Evolutionary conservation across 2,888 invertebrate genomes (phyloP).

Genomic region (Drosophila borealis): DNA sequence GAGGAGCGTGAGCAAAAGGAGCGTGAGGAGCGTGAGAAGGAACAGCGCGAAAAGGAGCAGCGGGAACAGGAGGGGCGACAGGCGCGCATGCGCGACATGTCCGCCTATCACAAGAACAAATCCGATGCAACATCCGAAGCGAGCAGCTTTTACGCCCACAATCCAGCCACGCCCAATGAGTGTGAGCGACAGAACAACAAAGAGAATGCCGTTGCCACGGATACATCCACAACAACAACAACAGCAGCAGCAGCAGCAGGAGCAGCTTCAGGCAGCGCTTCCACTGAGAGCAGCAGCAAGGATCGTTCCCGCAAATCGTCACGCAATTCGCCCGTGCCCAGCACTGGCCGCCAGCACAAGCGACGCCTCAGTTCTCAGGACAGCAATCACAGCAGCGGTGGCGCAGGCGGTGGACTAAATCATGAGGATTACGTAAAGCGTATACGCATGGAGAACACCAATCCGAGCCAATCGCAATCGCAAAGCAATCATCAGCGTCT

Average conservation of each 20-base stretch:
- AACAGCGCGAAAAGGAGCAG: conserved; percentile 71
- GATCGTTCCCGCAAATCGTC: conserved; percentile 80
- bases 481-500: conserved; percentile 55
- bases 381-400: conserved; percentile 81
- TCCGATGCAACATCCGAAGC: conserved; percentile 63
- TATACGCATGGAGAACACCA: conserved; percentile 76
- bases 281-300: conserved; percentile 48
- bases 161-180: conserved; percentile 39
- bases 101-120: conserved; percentile 69
- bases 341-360: conserved; percentile 85
- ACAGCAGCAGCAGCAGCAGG: conserved; percentile 1
- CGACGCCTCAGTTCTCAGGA: conserved; percentile 93
- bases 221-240: background rate
- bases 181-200: conserved; percentile 74
- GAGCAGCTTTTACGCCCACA: conserved; percentile 63
- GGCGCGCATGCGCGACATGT: conserved; percentile 72
- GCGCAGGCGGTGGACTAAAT: conserved; percentile 49
- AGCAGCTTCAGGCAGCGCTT: conserved; percentile 2
- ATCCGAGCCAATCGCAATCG: conserved; percentile 18
- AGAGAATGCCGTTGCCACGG: conserved; percentile 69
- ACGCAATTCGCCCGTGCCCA: conserved; percentile 79
- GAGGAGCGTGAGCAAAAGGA: conserved; percentile 70
- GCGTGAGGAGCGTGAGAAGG: conserved; percentile 73
- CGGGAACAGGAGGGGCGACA: conserved; percentile 70
- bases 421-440: conserved; percentile 82